These are phyloP conservation scores for Sebastes oblongus DNA, from an alignment of 2,797 vertebrate species.

Conservation along the genomic window DNA sequence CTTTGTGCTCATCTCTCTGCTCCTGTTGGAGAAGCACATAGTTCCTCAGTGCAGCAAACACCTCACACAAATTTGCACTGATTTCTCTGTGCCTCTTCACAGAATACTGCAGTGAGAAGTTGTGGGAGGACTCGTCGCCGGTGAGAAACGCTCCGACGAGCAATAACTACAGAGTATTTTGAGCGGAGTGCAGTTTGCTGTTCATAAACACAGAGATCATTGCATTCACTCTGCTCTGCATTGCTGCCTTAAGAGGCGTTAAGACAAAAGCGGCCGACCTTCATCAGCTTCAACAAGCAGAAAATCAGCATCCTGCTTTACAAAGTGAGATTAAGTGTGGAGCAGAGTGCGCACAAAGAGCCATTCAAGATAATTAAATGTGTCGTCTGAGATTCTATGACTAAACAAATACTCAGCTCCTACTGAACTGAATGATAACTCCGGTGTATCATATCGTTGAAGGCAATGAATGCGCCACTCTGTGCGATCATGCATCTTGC, in stretches of 20 bases:
- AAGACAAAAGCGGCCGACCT: constrained; percentile 39
- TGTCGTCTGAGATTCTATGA: not conserved
- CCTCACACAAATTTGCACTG: constrained; percentile 33
- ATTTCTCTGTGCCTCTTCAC: constrained; percentile 40
- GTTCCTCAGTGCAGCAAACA: constrained; percentile 22
- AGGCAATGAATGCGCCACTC: not conserved
- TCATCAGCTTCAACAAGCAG: constrained; percentile 26
- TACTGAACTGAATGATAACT: not conserved
- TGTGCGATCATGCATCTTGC: constrained; percentile 11
- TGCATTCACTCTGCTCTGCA: constrained; percentile 20
- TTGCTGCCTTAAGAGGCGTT: constrained; percentile 30
- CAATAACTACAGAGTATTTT: constrained; percentile 42
- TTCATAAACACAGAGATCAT: constrained; percentile 45
- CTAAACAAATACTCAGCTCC: not conserved
- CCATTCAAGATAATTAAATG: not conserved
- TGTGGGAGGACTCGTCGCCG: constrained; percentile 54
- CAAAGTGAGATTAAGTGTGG: constrained; percentile 8
- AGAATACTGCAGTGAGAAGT: constrained; percentile 55
- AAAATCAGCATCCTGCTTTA: not conserved
- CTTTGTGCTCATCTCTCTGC: constrained; percentile 1
- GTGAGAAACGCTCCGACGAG: constrained; percentile 49
- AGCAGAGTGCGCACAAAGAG: constrained; percentile 1
- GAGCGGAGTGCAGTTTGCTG: constrained; percentile 39
- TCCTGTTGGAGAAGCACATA: constrained; percentile 7
- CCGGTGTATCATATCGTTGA: not conserved